phyloP scores from a whole-genome alignment of 2,113 vertebrate species.

The Thermophis baileyi region DNA sequence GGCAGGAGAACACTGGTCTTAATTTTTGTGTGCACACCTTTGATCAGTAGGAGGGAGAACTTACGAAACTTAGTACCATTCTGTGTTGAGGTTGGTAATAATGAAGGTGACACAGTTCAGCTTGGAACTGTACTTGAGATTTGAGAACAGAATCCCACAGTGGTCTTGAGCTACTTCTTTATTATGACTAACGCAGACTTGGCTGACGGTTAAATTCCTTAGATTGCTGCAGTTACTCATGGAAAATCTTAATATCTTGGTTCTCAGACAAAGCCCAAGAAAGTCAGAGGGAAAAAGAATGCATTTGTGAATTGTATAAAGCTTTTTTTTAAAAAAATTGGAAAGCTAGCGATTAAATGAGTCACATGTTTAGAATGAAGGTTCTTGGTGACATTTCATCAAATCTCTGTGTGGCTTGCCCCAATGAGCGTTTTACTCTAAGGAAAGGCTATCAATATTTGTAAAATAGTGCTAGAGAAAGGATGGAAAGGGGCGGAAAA shows the following conservation, averaged over 20 bases:
- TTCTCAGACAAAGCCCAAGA: neutral
- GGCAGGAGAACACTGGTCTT: neutral
- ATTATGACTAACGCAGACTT: neutral
- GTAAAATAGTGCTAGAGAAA: neutral
- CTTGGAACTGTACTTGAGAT: neutral
- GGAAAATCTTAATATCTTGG: too few relatives aligned
- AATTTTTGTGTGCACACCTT: neutral
- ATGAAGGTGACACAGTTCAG: neutral
- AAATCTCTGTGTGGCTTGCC: too few relatives aligned
- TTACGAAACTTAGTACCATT: neutral
- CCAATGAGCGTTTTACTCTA: neutral
- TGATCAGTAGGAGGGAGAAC: neutral
- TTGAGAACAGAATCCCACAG: neutral
- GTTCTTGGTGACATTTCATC: neutral
- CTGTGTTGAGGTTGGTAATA: neutral
- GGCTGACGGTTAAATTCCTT: neutral
- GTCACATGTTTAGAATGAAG: neutral
- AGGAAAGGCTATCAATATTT: neutral
- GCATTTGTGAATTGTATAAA: neutral
- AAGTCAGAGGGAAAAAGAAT: neutral
- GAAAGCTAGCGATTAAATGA: neutral
- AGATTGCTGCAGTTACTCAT: neutral
- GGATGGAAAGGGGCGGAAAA: neutral
- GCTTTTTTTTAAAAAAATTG: neutral
- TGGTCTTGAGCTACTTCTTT: neutral